Base-by-base conservation (phyloP, 2,888 invertebrate species). In the Cephus sareptanus region DNA sequence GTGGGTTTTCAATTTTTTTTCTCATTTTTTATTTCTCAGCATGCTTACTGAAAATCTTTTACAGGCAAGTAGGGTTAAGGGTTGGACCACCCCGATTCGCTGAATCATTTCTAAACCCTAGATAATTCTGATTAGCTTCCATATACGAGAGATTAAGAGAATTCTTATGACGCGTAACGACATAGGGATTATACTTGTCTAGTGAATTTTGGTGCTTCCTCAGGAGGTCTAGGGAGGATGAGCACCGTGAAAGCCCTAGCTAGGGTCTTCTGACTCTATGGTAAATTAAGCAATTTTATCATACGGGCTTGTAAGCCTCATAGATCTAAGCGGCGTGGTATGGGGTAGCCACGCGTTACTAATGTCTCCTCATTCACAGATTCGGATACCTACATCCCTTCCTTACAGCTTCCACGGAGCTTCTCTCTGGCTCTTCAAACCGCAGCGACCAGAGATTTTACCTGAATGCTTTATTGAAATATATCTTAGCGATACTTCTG, bases 271-370 rank as follows among this genome's bases (percentile, higher is more conserved):
- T n/a, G 83, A 77, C 82, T 82, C 82, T 83, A 87, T 84, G 87
- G 84, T 85, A 86, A 87, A 86, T 87, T 86, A 85, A 86, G 85
- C 87, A 87, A 87, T 87, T 85, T 85, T 81, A 81, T 84, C 82
- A 80, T 82, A 83, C 81, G 81, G 82, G 80, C 74, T 78, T 79
- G 81, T 81, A 80, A 80, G 81, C 83, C 80, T 78, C 80, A 78
- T 79, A 80, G 80, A 84, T 82, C 80, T 81, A 79, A 80, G 80
- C 79, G 81, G 79, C 79, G 78, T 79, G 84, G 83, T 84, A 79
- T 79, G 77, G 80, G 75, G 79, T 80, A 86, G 82, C 83, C 85
- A 84, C 86, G 87, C 88, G 86, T 87, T 80, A 83, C 83, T 86
- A 87, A 88, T 84, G 79, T 82, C 80, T 80, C 70, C 77, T 80